A percentile compares a stretch with the other conserved stretches of the same genome.
Conservation (phyloP, 2,888 invertebrate species). For the Drosophila conformis region DNA sequence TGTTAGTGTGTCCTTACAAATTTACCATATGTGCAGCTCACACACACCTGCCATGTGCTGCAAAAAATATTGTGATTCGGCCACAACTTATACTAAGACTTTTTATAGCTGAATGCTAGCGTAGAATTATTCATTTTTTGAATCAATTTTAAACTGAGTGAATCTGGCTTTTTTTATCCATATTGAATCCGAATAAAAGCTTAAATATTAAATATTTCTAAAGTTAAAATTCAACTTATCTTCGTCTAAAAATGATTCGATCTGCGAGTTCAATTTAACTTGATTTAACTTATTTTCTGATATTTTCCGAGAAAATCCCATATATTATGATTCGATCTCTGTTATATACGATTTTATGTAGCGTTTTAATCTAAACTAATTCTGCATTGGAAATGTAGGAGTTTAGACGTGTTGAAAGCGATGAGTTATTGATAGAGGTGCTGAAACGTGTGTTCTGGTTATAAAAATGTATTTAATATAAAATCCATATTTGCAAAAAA, state of each 20-base stretch:
- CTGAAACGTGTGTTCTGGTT: neutral
- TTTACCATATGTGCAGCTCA: constrained; percentile 19
- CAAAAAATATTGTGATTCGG: neutral
- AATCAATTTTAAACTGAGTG: neutral
- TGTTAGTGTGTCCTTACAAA: constrained; percentile 48
- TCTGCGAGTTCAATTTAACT: neutral
- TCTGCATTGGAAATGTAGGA: no score
- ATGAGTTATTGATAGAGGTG: neutral
- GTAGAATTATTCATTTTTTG: neutral
- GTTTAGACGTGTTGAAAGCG: no score
- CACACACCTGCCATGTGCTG: neutral
- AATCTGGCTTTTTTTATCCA: neutral
- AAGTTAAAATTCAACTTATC: neutral
- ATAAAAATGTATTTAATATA: neutral
- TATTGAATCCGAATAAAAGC: neutral
- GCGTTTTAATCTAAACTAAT: no score
- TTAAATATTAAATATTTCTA: neutral
- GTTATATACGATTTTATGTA: no score
- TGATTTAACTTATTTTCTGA: neutral
- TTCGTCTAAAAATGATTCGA: neutral
- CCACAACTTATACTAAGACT: neutral
- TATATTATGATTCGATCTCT: no score
- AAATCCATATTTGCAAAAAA: neutral
- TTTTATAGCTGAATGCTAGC: neutral
- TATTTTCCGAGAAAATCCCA: neutral